Conservation (phyloP, 2,113 vertebrate genomes). For the Manacus vitellinus region DNA sequence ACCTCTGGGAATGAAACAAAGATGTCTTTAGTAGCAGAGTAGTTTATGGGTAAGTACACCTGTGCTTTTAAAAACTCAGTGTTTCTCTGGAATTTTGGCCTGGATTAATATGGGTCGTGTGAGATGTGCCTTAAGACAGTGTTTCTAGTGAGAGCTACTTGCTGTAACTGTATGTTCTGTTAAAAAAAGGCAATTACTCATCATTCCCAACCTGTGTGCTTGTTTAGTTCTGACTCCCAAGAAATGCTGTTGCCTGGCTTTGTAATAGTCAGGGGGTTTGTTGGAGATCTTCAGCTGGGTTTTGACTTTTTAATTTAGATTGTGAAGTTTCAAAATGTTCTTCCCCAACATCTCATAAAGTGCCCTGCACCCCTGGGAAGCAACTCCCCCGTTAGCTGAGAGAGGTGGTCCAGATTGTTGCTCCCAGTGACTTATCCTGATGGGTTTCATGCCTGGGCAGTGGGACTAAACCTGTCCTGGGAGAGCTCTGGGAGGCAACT, state of each 20-base stretch:
- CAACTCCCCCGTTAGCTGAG: rapidly evolving
- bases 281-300: not conserved
- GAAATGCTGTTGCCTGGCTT: not conserved
- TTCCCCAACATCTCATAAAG: not conserved
- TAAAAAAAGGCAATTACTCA: not conserved
- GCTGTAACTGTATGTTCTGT: not conserved
- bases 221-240: not conserved
- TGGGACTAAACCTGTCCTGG: not conserved
- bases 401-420: not conserved
- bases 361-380: not conserved
- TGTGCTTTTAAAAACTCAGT: not conserved
- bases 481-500: not conserved
- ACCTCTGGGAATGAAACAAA: not conserved
- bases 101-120: not conserved
- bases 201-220: not conserved
- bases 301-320: not conserved
- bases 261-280: not conserved
- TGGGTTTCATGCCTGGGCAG: not conserved
- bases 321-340: not conserved
- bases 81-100: not conserved
- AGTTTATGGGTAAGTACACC: not conserved
- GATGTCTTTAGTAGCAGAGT: not conserved
- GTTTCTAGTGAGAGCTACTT: not conserved
- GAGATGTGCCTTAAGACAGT: not conserved
- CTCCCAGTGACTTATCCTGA: not conserved